phyloP scores from a whole-genome alignment of 1,140 invertebrate species.

The Chrysopa pallens region DNA sequence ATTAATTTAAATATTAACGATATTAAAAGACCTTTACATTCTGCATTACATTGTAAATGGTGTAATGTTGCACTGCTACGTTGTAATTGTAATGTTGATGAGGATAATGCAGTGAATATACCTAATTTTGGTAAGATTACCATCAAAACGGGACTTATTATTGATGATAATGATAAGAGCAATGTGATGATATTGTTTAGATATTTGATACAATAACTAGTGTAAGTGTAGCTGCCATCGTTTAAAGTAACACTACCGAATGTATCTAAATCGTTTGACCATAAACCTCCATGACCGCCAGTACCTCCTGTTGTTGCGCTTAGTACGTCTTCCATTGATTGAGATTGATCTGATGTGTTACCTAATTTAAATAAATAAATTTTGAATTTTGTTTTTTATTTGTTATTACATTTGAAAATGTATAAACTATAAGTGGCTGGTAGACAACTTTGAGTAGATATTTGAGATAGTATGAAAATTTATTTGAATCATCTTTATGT shows the following conservation, averaged over 20 bases:
- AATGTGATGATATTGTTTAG: conserved; percentile 57
- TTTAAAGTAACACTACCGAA: conserved; percentile 40
- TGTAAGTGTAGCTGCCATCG: no score
- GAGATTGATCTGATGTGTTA: conserved; percentile 86
- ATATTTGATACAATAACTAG: conserved; percentile 45
- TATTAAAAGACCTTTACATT: conserved; percentile 69
- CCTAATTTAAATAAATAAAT: no score
- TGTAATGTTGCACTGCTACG: conserved; percentile 29
- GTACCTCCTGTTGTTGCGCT: conserved; percentile 16
- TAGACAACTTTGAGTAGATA: no score
- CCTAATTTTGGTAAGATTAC: conserved; percentile 80
- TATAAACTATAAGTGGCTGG: no score
- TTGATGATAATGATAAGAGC: conserved; percentile 60
- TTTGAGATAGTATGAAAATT: no score
- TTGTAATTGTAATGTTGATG: conserved; percentile 32
- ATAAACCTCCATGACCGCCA: conserved; percentile 13
- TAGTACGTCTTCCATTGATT: conserved; percentile 78
- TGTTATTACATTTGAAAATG: no score
- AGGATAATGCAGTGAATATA: conserved; percentile 41
- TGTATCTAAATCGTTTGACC: conserved; percentile 54
- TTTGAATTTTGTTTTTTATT: no score
- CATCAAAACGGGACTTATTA: conserved; percentile 85
- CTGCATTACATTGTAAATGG: conserved; percentile 50
- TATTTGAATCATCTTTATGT: no score
- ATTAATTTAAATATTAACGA: conserved; percentile 84